Percentiles rank a stretch among this genome's conserved stretches.
Evolutionary conservation across 2,888 invertebrate genomes (phyloP).

Genomic region (Ferrisia virgata): DNA sequence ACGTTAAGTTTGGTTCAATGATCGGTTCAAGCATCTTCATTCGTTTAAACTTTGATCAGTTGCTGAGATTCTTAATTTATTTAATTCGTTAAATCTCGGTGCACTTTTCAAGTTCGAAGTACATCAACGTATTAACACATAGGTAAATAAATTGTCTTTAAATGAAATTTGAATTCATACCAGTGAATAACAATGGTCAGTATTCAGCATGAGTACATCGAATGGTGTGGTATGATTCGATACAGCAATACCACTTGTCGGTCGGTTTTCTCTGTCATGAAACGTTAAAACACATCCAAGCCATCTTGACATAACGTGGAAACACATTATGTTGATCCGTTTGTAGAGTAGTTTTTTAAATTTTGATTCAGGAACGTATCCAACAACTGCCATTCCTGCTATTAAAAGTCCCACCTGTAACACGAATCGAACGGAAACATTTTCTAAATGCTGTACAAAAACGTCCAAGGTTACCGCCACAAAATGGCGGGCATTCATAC

Average conservation of each 20-base stretch:
- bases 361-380: conserved; percentile 73
- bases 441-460: too few relatives aligned
- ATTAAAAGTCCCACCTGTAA: conserved; percentile 82
- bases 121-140: too few relatives aligned
- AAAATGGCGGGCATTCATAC: too few relatives aligned
- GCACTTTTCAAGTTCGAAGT: too few relatives aligned
- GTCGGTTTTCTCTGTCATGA: conserved; percentile 81
- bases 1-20: too few relatives aligned
- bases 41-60: too few relatives aligned
- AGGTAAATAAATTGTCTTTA: neutral
- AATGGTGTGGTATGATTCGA: conserved; percentile 99
- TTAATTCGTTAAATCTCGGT: too few relatives aligned
- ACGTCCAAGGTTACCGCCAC: too few relatives aligned
- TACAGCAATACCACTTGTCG: conserved; percentile 84
- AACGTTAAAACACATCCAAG: conserved; percentile 84
- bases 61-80: too few relatives aligned
- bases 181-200: conserved; percentile 96
- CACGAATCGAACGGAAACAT: too few relatives aligned
- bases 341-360: conserved; percentile 77
- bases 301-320: conserved; percentile 86
- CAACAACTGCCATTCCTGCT: conserved; percentile 79
- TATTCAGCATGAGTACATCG: conserved; percentile 93
- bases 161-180: conserved; percentile 60
- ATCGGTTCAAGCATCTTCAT: too few relatives aligned
- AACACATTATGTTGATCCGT: conserved; percentile 80